Evolutionary conservation across 2,113 vertebrate species (phyloP), one percentile per base, ranked within the genome.

Genomic region (Zosterops japonicus): DNA sequence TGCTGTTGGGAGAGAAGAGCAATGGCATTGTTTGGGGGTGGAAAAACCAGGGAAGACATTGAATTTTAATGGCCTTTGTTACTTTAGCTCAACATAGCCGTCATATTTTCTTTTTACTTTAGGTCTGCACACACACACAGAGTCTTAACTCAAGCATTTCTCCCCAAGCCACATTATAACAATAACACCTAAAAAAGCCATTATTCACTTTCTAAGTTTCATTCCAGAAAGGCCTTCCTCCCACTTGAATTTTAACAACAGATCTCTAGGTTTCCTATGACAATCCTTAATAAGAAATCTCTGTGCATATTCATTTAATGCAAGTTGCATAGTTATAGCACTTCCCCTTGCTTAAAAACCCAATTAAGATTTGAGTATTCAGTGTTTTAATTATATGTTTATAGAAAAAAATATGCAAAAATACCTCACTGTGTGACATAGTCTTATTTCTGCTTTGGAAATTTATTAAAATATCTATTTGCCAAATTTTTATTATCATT

Each of bases 41-140:
- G 36, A 85, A 90, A 88, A 88, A 83, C 50, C 56, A 83, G 31
- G 6, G 13, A 17, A 90, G 22, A 68, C 22, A 79, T 23, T 64
- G 82, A 83, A 93, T 95, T 84, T 95, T 87, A 82, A 83, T 9
- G 6, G n/a, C 14, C 74, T 91, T 83, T 83, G 25, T 72, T 89
- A 75, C 18, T 76, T 75, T 41, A 76, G 19, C 18, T 72, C 27
- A 83, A 41, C 33, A 27, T 29, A 93, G 41, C 53, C 46, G 36
- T 61, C 65, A 71, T 31, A 36, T 8, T 79, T 91, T 46, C 29
- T 53, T 75, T 74, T 61, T 27, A 63, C 24, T 44, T 12, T 20
- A 75, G 27, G 24, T 69, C 60, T 72, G 50, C 12, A 68, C 3
- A 44, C 21, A 33, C 35, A 56, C 50, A 64, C 49, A 53, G 12